These are phyloP conservation scores for Ciconia stormi DNA, from an alignment of 2,113 vertebrate genomes.

Conservation along the genomic window DNA sequence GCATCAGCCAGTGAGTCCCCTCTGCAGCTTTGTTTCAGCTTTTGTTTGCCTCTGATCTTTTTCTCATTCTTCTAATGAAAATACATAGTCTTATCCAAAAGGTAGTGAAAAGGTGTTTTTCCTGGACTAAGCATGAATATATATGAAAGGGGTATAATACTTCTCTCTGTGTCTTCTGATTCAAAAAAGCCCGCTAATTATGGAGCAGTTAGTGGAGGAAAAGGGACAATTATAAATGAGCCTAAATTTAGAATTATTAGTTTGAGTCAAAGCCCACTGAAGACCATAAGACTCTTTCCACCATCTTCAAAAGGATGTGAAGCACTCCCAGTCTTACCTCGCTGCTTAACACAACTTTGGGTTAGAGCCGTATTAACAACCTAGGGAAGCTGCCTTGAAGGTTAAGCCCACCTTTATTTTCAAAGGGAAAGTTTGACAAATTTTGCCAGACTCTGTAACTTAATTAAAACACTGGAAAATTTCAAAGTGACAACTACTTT, in stretches of 20 bases:
- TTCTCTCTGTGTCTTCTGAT: background rate
- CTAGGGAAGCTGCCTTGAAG: background rate
- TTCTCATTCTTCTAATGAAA: background rate
- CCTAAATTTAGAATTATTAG: background rate
- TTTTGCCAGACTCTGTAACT: slow-evolving; percentile 33
- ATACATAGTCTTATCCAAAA: background rate
- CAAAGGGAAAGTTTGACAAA: background rate
- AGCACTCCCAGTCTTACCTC: background rate
- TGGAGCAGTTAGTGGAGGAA: background rate
- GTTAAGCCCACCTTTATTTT: background rate
- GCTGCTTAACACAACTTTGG: background rate
- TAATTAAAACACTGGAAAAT: slow-evolving; percentile 65
- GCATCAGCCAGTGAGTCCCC: background rate
- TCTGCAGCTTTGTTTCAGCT: background rate
- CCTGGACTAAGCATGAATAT: background rate
- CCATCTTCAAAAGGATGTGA: background rate
- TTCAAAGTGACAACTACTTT: slow-evolving; percentile 41
- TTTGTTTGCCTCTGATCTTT: background rate
- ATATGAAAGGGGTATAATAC: background rate
- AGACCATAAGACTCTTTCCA: background rate
- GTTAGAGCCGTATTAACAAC: background rate
- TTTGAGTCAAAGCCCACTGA: background rate
- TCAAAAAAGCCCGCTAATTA: background rate
- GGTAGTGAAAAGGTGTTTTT: background rate
- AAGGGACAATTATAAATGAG: background rate